Conservation (phyloP, 2,888 invertebrate genomes). For the Drosophila leonis region DNA sequence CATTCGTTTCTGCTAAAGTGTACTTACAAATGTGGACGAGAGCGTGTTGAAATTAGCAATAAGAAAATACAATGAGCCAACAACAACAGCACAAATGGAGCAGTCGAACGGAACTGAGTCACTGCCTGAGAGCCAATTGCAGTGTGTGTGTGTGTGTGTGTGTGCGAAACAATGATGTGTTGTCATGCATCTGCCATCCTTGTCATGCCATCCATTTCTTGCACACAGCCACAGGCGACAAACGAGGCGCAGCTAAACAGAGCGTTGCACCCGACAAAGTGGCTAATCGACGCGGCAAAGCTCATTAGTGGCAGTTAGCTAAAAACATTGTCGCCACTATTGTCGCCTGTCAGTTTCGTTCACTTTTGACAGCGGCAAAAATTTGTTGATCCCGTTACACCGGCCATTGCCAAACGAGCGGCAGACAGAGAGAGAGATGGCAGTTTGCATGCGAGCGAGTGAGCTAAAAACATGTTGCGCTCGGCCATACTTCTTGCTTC, state of each 20-base stretch:
- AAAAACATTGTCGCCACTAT: constrained; percentile 25
- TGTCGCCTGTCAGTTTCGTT: constrained; percentile 58
- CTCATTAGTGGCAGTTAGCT: constrained; percentile 34
- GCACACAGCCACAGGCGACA: constrained; percentile 31
- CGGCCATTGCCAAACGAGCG: constrained; percentile 14
- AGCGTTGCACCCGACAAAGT: constrained; percentile 3
- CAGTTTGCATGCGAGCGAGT: constrained; percentile 2
- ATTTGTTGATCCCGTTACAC: constrained; percentile 11
- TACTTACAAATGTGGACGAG: constrained; percentile 33
- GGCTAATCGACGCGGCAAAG: constrained; percentile 18
- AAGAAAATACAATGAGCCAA: constrained; percentile 30
- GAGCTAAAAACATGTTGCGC: constrained; percentile 53
- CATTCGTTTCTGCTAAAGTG: constrained; percentile 37
- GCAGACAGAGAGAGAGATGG: constrained; percentile 1
- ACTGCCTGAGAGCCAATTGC: constrained; percentile 60
- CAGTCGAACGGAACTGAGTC: constrained; percentile 11
- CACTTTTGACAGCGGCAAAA: constrained; percentile 58
- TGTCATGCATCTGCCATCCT: constrained; percentile 28
- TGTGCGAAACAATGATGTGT: constrained; percentile 20
- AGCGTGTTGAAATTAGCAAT: constrained; percentile 60
- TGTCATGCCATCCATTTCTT: constrained; percentile 7
- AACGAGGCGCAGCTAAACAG: constrained; percentile 8
- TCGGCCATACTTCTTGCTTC: constrained; percentile 61
- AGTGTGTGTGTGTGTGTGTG: constrained; percentile 20
- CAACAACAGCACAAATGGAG: constrained; percentile 7